phyloP scores from a whole-genome alignment of 2,113 vertebrate genomes.

The Mus musculus region DNA sequence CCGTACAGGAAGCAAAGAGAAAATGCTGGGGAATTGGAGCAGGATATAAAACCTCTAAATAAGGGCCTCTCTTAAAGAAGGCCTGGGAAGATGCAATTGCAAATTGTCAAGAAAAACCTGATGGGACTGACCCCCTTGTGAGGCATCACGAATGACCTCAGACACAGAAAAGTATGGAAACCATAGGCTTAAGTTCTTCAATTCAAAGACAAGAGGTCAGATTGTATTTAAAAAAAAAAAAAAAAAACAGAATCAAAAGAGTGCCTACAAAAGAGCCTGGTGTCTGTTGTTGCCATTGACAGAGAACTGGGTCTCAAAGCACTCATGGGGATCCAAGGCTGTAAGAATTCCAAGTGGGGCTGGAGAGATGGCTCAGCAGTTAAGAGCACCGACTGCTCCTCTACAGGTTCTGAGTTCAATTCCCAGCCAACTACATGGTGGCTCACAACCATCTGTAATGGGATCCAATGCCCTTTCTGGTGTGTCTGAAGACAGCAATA shows the following conservation, averaged over 20 bases:
- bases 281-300: conserved; percentile 32
- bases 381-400: too few relatives aligned
- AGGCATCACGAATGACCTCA: background rate
- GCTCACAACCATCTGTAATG: too few relatives aligned
- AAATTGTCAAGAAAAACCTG: background rate
- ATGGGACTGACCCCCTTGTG: background rate
- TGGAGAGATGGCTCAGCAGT: too few relatives aligned
- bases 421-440: too few relatives aligned
- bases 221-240: background rate
- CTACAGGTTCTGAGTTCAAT: too few relatives aligned
- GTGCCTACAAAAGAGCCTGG: background rate
- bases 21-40: background rate
- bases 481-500: too few relatives aligned
- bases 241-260: background rate
- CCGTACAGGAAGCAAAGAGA: background rate
- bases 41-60: background rate
- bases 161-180: conserved; percentile 4
- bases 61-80: background rate
- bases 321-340: background rate
- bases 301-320: conserved; percentile 26
- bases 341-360: conserved; percentile 25
- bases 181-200: background rate
- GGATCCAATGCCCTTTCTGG: too few relatives aligned
- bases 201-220: conserved; percentile 40
- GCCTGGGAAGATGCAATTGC: background rate